Base-by-base conservation (phyloP, 2,113 vertebrate species). In the Toxotes jaculatrix region DNA sequence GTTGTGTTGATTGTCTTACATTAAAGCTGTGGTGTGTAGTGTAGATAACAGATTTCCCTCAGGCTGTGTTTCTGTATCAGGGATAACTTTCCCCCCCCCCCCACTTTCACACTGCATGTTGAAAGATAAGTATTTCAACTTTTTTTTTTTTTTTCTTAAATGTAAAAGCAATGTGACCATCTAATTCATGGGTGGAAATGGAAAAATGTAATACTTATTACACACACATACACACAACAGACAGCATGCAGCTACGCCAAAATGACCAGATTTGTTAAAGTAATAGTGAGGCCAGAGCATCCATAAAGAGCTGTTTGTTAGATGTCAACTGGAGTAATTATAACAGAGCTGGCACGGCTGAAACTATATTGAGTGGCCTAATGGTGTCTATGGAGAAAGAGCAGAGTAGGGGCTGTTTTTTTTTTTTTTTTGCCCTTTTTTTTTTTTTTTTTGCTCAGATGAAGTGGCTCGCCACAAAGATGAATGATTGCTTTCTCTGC, bases 401-500 rank as follows among this genome's bases (percentile, higher is more conserved):
- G 79, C 79, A 62, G 87, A 77, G 80, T 67, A 71, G 74, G 62
- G 74, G 79, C 61, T 38, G 1, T 60, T 74, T 80, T 72, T 55
- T 74, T 63, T n/a, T 61, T 69, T 79, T 68, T 69, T 56, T 43
- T 27, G 27, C 27, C 27, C 27, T 63, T n/a, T 61, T 69, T 79
- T 68, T 69, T 56, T 43, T 82, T 36, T 81, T 77, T 88, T 83
- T 60, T 69, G 59, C 84, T 72, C 51, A 77, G 74, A 84, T 85
- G 89, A 91, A 93, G 91, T 91, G 86, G 84, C 83, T 84, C 45
- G 83, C 90, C 82, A 82, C 88, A 84, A 91, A 90, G 84, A 91
- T 93, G 93, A 94, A 94, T 88, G 93, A 94, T 94, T 89, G 86
- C 80, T 87, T 90, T 94, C 88, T 89, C 73, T 63, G 81, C 45